phyloP scores from a whole-genome alignment of 2,113 vertebrate species.

The Phoenicopterus ruber region DNA sequence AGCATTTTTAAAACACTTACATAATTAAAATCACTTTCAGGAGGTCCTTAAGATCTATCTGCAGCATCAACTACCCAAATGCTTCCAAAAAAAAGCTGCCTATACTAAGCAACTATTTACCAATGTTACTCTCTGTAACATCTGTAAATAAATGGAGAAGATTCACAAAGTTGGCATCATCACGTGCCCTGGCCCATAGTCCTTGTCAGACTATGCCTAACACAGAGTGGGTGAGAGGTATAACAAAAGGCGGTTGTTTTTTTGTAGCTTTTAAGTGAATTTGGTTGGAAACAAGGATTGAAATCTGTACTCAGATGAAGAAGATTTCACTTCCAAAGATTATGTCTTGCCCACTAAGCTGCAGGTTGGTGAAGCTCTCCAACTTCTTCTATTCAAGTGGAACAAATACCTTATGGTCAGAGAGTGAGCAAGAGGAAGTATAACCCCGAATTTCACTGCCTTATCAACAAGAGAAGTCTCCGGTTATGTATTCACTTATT shows the following conservation, averaged over 20 bases:
- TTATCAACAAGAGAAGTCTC: neutral
- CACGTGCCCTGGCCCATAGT: accelerated
- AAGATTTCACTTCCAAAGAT: neutral
- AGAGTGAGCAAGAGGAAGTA: neutral
- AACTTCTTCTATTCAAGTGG: accelerated
- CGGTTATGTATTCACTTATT: neutral
- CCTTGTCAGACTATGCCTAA: neutral
- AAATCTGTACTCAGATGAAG: neutral
- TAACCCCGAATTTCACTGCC: neutral
- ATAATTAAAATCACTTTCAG: neutral
- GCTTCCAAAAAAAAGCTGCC: accelerated
- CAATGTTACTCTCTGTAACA: accelerated
- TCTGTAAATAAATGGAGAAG: neutral
- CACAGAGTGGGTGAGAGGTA: neutral
- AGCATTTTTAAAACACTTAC: neutral
- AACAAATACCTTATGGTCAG: neutral
- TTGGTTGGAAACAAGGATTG: neutral
- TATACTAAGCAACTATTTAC: neutral
- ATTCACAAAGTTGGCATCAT: neutral
- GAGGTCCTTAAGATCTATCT: neutral
- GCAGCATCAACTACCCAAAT: accelerated
- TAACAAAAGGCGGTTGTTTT: neutral
- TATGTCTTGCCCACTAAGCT: accelerated
- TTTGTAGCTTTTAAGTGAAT: neutral
- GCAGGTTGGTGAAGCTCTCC: neutral